Percentiles rank a stretch among this genome's conserved stretches.
Evolutionary conservation across 2,888 invertebrate genomes (phyloP).

Genomic region (Lycaena phlaeas): DNA sequence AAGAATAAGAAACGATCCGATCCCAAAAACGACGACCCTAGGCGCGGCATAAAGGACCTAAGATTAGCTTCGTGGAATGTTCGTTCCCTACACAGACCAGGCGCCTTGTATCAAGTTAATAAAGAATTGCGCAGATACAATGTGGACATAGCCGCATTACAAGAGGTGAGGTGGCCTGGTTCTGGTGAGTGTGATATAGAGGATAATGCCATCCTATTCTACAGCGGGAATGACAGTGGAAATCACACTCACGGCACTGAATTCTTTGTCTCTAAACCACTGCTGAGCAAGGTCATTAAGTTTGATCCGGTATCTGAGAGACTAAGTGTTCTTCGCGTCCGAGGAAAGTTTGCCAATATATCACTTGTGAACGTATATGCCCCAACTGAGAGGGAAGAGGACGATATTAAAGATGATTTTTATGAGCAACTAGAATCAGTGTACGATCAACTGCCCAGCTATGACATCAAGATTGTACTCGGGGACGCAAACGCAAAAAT

Average conservation of each 20-base stretch:
- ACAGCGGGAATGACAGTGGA: neutral
- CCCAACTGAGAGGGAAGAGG: conserved; percentile 11
- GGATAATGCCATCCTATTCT: neutral
- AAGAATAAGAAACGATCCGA: too few relatives aligned
- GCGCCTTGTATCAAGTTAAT: too few relatives aligned
- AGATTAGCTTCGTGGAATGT: neutral
- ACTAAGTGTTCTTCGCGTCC: conserved; percentile 9
- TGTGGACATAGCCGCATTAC: too few relatives aligned
- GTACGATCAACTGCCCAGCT: neutral
- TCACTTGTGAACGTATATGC: conserved; percentile 13
- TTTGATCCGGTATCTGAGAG: conserved; percentile 14
- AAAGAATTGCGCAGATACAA: too few relatives aligned
- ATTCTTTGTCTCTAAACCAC: neutral
- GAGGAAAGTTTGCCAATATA: conserved; percentile 10
- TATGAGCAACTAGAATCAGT: neutral
- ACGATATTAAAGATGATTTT: neutral
- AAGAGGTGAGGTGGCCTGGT: too few relatives aligned
- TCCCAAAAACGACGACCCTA: too few relatives aligned
- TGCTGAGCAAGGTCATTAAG: neutral
- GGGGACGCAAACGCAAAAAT: neutral
- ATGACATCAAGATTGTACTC: neutral
- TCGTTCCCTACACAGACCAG: too few relatives aligned
- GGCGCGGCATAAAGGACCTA: too few relatives aligned
- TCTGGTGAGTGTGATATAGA: too few relatives aligned
- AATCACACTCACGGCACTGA: neutral